These are phyloP conservation scores for Acanthacorydalis orientalis DNA, from an alignment of 2,888 invertebrate species.

Conservation along the genomic window DNA sequence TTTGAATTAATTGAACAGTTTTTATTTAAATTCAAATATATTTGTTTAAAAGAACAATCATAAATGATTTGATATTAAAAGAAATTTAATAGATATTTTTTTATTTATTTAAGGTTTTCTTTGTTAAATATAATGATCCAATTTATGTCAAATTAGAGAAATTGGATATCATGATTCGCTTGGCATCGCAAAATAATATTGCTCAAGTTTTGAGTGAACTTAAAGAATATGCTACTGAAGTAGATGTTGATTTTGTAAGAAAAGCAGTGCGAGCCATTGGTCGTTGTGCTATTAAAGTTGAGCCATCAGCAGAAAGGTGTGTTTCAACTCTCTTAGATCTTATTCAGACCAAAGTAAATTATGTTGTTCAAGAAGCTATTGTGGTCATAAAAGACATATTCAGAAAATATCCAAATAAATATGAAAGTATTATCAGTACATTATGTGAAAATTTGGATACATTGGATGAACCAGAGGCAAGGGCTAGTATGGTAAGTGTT, in stretches of 20 bases:
- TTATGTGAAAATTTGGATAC: conserved; percentile 98
- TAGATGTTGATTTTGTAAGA: conserved; percentile 98
- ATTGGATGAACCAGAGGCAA: conserved; percentile 94
- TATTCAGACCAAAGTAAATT: conserved; percentile 99
- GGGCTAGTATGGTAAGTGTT: conserved; percentile 78
- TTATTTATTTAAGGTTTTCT: conserved; percentile 49
- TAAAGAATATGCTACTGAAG: conserved; percentile 98
- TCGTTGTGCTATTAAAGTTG: conserved; percentile 94
- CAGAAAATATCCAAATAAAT: conserved; percentile 94
- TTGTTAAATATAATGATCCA: conserved; percentile 99
- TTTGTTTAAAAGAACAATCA: background rate
- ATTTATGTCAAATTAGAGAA: conserved; percentile 99
- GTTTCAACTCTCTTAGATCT: conserved; percentile 93
- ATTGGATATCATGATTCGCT: conserved; percentile 95
- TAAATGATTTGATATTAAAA: background rate
- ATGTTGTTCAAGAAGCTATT: conserved; percentile 98
- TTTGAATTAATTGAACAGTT: too few relatives aligned
- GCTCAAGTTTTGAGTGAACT: conserved; percentile 95
- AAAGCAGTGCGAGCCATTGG: conserved; percentile 98
- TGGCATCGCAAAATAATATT: conserved; percentile 95
- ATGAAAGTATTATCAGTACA: conserved; percentile 98
- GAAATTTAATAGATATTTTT: too few relatives aligned
- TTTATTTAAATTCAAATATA: conserved; percentile 3
- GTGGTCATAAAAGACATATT: conserved; percentile 98
- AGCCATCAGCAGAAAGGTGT: conserved; percentile 95